phyloP scores from a whole-genome alignment of 2,797 vertebrate species.

The Salmo trutta region DNA sequence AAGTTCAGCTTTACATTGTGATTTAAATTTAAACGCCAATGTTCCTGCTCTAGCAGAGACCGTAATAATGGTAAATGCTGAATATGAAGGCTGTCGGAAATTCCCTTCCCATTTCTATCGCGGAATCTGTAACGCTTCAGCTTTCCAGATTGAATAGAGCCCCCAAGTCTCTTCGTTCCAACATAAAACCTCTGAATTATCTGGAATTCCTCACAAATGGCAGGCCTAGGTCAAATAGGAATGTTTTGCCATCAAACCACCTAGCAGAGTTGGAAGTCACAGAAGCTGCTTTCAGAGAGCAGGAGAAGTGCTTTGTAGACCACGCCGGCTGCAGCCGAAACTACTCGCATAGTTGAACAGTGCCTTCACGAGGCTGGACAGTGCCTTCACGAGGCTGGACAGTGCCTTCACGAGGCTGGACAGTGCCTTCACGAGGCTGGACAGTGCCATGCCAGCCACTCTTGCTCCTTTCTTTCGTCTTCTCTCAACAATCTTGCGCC shows the following conservation, averaged over 20 bases:
- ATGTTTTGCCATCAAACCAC: background rate
- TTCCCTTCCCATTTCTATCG: no score
- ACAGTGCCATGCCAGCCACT: conserved; percentile 21
- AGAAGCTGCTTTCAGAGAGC: background rate
- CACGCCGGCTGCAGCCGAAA: conserved; percentile 5
- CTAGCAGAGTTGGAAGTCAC: background rate
- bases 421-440: conserved; percentile 28
- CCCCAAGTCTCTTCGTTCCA: background rate
- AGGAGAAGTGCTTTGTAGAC: background rate
- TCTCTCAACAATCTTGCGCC: conserved; percentile 20
- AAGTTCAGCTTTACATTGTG: no score
- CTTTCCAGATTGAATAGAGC: no score
- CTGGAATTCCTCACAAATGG: conserved; percentile 5
- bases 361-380: conserved; percentile 15
- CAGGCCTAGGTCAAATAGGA: no score
- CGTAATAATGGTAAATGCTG: no score
- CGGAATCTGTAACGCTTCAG: no score
- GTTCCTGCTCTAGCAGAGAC: no score
- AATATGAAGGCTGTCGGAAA: no score
- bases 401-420: background rate
- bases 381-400: no score
- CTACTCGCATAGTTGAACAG: conserved; percentile 12
- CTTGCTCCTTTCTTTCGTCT: background rate
- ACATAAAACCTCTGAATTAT: background rate
- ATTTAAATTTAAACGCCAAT: no score